phyloP scores from a whole-genome alignment of 1,140 invertebrate species.

The Sitobion miscanthi region DNA sequence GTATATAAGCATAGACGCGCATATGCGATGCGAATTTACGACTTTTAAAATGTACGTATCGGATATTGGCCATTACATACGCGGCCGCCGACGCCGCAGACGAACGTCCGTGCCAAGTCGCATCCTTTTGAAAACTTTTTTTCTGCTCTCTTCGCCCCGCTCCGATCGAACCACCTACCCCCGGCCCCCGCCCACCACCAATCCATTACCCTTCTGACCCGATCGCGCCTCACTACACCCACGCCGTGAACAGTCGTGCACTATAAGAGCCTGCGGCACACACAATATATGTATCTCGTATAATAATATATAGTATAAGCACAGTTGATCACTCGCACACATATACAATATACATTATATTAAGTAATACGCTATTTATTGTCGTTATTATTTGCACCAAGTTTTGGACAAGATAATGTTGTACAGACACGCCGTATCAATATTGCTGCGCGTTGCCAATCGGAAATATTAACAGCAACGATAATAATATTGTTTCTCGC shows the following conservation, averaged over 20 bases:
- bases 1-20: too few relatives aligned
- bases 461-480: background rate
- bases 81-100: background rate
- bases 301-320: background rate
- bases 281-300: too few relatives aligned
- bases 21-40: background rate
- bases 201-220: background rate
- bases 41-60: conserved; percentile 16
- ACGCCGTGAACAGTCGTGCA: background rate
- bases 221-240: background rate
- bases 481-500: background rate
- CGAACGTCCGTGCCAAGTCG: background rate
- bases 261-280: background rate
- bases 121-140: conserved; percentile 5
- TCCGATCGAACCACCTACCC: background rate
- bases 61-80: conserved; percentile 12
- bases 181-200: background rate
- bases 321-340: background rate
- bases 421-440: background rate
- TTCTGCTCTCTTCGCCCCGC: background rate
- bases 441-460: background rate
- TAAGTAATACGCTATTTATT: background rate
- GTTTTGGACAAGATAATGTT: background rate
- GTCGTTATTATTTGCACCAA: background rate
- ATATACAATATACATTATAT: background rate